phyloP scores from a whole-genome alignment of 2,888 invertebrate genomes.

The Rhagonycha fulva region DNA sequence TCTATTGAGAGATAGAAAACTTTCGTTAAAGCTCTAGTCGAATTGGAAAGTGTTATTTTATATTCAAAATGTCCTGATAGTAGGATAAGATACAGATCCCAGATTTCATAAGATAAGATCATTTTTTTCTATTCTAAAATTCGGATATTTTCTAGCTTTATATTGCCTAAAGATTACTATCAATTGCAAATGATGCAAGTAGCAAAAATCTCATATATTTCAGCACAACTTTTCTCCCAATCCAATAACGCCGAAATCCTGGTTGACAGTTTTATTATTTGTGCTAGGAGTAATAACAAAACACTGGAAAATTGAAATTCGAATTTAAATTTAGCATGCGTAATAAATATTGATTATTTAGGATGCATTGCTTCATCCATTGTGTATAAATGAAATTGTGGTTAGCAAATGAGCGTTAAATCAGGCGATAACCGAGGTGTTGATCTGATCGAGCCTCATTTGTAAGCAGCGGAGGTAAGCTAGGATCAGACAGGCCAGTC shows the following conservation, averaged over 20 bases:
- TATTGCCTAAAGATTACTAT: conserved; percentile 11
- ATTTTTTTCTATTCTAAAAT: conserved; percentile 7
- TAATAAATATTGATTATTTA: conserved; percentile 12
- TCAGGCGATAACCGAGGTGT: conserved; percentile 32
- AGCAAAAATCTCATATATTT: conserved; percentile 12
- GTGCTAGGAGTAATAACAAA: not conserved
- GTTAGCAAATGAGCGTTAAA: conserved; percentile 27
- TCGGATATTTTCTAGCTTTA: conserved; percentile 9
- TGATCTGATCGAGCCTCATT: conserved; percentile 31
- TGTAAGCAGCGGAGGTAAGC: conserved; percentile 25
- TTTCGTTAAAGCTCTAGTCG: conserved; percentile 7
- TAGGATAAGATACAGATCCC: conserved; percentile 12
- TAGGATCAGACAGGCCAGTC: conserved; percentile 28
- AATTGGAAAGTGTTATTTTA: conserved; percentile 12
- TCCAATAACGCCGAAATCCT: conserved; percentile 14
- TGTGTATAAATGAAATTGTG: conserved; percentile 17
- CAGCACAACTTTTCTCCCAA: not conserved
- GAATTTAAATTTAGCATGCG: not conserved
- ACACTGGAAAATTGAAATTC: not conserved
- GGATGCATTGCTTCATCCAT: not conserved
- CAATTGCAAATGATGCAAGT: conserved; percentile 16
- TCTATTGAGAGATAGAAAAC: conserved; percentile 1
- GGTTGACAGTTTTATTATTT: conserved; percentile 14
- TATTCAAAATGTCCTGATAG: conserved; percentile 15
- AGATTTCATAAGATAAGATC: conserved; percentile 13